Percentiles rank a stretch among this genome's conserved stretches.
These are phyloP conservation scores for Enteromius radiatus DNA, from an alignment of 2,797 vertebrate species.

Conservation along the genomic window DNA sequence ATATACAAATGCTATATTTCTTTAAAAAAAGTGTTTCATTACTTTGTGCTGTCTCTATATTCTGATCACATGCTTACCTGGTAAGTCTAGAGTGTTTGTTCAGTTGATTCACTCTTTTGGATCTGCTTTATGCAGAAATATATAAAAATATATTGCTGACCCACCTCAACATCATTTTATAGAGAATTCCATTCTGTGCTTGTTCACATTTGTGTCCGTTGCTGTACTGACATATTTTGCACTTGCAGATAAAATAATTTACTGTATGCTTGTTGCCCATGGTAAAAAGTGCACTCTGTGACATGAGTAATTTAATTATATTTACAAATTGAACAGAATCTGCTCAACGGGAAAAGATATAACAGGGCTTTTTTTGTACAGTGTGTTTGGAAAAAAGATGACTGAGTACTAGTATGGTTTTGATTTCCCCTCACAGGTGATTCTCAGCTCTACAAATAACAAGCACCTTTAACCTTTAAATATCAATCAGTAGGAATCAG, in stretches of 20 bases:
- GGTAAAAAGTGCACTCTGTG: neutral
- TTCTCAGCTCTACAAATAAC: neutral
- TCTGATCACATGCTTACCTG: neutral
- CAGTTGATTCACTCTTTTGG: neutral
- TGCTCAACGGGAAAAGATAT: slow-evolving; percentile 29
- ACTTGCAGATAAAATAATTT: neutral
- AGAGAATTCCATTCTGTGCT: neutral
- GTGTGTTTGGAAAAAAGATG: slow-evolving; percentile 7
- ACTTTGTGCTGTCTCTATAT: too few species aligned
- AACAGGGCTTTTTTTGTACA: neutral
- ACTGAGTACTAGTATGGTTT: slow-evolving; percentile 22
- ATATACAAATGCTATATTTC: neutral
- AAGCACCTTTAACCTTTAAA: neutral
- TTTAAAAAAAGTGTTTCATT: too few species aligned
- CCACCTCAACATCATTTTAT: neutral
- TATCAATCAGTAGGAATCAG: slow-evolving; percentile 26
- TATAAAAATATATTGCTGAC: neutral
- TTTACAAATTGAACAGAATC: neutral
- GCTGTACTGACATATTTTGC: neutral
- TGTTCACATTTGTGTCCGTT: neutral
- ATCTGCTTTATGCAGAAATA: neutral
- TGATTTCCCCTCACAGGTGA: neutral
- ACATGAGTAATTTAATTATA: neutral
- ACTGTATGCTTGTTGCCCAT: neutral
- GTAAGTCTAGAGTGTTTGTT: neutral